Conservation (phyloP, 2,888 invertebrate genomes). For the Drosophila mimica region DNA sequence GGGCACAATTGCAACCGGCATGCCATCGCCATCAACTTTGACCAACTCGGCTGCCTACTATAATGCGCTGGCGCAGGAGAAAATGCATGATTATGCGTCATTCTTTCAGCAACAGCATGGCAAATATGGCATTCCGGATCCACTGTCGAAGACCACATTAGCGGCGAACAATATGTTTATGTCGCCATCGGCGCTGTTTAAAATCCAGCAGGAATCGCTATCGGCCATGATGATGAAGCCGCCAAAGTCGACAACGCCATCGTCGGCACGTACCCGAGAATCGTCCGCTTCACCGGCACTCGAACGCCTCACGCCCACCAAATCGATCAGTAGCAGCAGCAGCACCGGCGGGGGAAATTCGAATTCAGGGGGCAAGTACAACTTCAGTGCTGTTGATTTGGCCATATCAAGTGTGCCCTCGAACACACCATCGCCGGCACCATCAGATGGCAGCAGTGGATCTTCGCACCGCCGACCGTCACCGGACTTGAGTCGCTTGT, state of each 20-base stretch:
- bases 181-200: conserved; percentile 89
- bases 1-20: conserved; percentile 35
- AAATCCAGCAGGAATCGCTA: conserved; percentile 87
- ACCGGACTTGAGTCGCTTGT: conserved; percentile 83
- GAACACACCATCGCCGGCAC: conserved; percentile 83
- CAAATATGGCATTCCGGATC: conserved; percentile 88
- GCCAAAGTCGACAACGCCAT: conserved; percentile 84
- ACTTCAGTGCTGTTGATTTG: conserved; percentile 85
- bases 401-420: conserved; percentile 85
- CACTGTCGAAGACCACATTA: conserved; percentile 90
- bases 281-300: conserved; percentile 84
- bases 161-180: conserved; percentile 92
- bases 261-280: conserved; percentile 83
- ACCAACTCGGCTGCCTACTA: conserved; percentile 82
- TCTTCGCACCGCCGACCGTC: conserved; percentile 82
- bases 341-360: conserved; percentile 64
- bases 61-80: conserved; percentile 85
- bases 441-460: conserved; percentile 82
- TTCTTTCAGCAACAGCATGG: conserved; percentile 85
- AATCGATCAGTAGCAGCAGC: conserved; percentile 64
- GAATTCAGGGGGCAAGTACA: conserved; percentile 81
- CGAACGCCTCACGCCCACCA: conserved; percentile 84
- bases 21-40: conserved; percentile 72
- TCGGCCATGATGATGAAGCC: conserved; percentile 87
- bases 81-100: conserved; percentile 86